These are phyloP conservation scores for Venturia canescens DNA, from an alignment of 1,140 invertebrate genomes.

Conservation along the genomic window DNA sequence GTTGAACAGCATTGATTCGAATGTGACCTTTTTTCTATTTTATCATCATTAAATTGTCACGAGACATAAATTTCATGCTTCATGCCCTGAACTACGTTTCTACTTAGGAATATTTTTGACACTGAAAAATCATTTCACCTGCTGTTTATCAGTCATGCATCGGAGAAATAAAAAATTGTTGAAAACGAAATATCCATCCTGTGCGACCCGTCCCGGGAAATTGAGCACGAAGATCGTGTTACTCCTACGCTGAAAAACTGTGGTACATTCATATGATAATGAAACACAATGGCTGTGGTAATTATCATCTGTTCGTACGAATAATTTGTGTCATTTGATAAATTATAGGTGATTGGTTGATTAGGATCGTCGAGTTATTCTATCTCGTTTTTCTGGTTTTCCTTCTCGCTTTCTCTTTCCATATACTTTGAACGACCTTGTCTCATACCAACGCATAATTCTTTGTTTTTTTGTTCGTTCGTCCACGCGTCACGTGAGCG, in stretches of 20 bases:
- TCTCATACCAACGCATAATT: neutral
- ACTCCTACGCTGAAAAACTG: neutral
- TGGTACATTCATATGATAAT: neutral
- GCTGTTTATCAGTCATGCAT: neutral
- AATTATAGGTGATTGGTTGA: constrained; percentile 19
- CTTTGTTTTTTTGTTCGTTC: constrained; percentile 10
- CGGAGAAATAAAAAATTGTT: neutral
- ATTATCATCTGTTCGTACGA: neutral
- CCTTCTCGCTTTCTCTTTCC: neutral
- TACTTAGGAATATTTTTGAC: no score
- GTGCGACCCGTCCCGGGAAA: neutral
- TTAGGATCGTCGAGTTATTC: neutral
- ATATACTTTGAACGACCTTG: neutral
- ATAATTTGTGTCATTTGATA: constrained; percentile 22
- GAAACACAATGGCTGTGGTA: neutral
- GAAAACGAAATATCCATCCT: neutral
- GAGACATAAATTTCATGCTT: no score
- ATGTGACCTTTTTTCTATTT: no score
- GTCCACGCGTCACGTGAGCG: neutral
- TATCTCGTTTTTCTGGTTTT: constrained; percentile 1
- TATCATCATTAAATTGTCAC: no score
- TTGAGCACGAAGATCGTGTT: neutral
- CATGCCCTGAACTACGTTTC: no score
- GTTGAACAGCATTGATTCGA: no score
- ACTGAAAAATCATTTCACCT: no score